Conservation (phyloP, 1,140 invertebrate species). For the Saccostrea cuccullata region DNA sequence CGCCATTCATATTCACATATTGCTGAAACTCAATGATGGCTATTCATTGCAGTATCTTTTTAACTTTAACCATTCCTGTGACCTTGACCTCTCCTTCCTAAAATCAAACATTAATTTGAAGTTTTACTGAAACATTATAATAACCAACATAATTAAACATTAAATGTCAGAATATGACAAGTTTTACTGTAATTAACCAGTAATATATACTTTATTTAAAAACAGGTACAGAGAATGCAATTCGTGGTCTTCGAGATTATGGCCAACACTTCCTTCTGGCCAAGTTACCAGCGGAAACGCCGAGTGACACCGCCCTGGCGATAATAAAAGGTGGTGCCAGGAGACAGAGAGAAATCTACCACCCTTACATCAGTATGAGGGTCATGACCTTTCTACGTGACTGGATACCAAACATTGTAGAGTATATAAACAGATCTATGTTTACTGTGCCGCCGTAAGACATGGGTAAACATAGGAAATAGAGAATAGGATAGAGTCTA, state of each 20-base stretch:
- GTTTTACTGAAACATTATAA: too few relatives aligned
- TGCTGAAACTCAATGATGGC: too few relatives aligned
- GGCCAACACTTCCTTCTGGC: conserved; percentile 58
- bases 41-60: too few relatives aligned
- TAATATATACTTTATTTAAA: conserved; percentile 22
- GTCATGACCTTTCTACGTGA: conserved; percentile 63
- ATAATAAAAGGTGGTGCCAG: conserved; percentile 68
- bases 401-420: conserved; percentile 63
- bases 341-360: conserved; percentile 65
- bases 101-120: too few relatives aligned
- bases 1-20: too few relatives aligned
- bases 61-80: background rate
- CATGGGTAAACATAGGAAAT: too few relatives aligned
- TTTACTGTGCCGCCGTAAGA: conserved; percentile 40
- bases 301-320: conserved; percentile 67
- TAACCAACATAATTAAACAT: too few relatives aligned
- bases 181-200: too few relatives aligned
- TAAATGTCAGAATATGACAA: too few relatives aligned
- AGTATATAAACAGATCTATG: conserved; percentile 60
- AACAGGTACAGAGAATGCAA: conserved; percentile 71
- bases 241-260: conserved; percentile 62
- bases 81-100: background rate
- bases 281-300: conserved; percentile 58
- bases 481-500: too few relatives aligned
- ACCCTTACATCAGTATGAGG: conserved; percentile 63